Evolutionary conservation across 2,113 vertebrate species (phyloP), one percentile per base, ranked within the genome.

Genomic region (Clarias batrachus): DNA sequence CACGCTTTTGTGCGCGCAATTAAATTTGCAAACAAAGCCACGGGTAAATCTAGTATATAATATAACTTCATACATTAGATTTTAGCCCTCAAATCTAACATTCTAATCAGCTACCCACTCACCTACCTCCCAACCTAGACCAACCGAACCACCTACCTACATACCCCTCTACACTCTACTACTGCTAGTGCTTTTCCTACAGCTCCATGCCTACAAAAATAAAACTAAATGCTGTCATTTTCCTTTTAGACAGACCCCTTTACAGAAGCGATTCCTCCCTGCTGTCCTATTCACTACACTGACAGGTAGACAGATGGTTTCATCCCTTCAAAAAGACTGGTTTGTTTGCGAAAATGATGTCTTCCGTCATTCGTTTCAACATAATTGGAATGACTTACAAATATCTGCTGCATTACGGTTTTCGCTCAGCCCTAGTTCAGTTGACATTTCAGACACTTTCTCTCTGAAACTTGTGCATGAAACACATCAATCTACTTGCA

Each of bases 401-500:
- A 79, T 78, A 57, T 30, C 52, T 27, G 7, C n/a, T 56, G 57
- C 16, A 30, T 30, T 60, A 12, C 56, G 6, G 9, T 33, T 59
- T 48, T 80, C 78, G 30, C 27, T 56, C 21, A 10, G 74, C 52
- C 25, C 10, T 21, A 48, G 25, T 6, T 48, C 37, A 52, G 6
- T 4, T 82, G 80, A 65, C 60, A 65, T 82, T 82, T 82, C 23
- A 25, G 23, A 37, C 33, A 65, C 60, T 3, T 21, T 60, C 54
- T 60, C n/a, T 30, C 27, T 12, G 7, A 82, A 27, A 48, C 37
- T 82, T 17, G 60, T 1, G 33, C 60, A 82, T 2, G 13, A 65
- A 82, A 82, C 37, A 37, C 30, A 82, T 65, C 60, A 65, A 65
- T 82, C 80, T 48, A 65, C 60, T 65, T 65, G 60, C 80, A 82